phyloP scores from a whole-genome alignment of 2,888 invertebrate genomes.

The Acleris emargana region DNA sequence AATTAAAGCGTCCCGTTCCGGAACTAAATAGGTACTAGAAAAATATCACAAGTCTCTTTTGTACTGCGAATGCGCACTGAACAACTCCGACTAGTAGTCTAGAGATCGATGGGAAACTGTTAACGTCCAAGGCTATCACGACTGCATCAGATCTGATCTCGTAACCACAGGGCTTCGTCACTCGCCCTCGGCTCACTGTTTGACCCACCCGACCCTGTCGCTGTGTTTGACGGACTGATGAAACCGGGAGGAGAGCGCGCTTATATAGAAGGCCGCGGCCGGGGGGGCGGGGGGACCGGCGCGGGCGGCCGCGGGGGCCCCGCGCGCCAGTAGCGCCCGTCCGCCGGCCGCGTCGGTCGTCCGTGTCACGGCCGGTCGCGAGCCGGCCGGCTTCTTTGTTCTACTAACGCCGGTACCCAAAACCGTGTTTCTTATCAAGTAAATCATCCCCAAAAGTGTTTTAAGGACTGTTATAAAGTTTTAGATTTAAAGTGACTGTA shows the following conservation, averaged over 20 bases:
- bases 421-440: slow-evolving; percentile 1
- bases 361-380: slow-evolving; percentile 32
- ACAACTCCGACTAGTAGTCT: slow-evolving; percentile 75
- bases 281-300: slow-evolving; percentile 67
- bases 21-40: slow-evolving; percentile 72
- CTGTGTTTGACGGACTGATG: slow-evolving; percentile 80
- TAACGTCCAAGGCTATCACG: slow-evolving; percentile 70
- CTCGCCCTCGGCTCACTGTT: slow-evolving; percentile 73
- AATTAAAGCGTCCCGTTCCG: slow-evolving; percentile 72
- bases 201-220: slow-evolving; percentile 80
- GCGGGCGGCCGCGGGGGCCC: slow-evolving; percentile 72
- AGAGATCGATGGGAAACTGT: slow-evolving; percentile 77
- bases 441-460: slow-evolving; percentile 18
- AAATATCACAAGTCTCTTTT: slow-evolving; percentile 84
- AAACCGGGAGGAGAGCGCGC: slow-evolving; percentile 61
- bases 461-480: slow-evolving; percentile 23
- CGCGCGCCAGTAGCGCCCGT: slow-evolving; percentile 72
- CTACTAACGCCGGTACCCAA: slow-evolving; percentile 48
- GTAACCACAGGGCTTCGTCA: slow-evolving; percentile 80
- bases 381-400: slow-evolving; percentile 82
- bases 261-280: slow-evolving; percentile 77
- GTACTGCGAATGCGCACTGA: slow-evolving; percentile 80
- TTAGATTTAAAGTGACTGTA: slow-evolving; percentile 22
- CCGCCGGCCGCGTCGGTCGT: slow-evolving; percentile 43
- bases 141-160: slow-evolving; percentile 82